Conservation (phyloP, 2,888 invertebrate species). For the Chymomyza procnemis region DNA sequence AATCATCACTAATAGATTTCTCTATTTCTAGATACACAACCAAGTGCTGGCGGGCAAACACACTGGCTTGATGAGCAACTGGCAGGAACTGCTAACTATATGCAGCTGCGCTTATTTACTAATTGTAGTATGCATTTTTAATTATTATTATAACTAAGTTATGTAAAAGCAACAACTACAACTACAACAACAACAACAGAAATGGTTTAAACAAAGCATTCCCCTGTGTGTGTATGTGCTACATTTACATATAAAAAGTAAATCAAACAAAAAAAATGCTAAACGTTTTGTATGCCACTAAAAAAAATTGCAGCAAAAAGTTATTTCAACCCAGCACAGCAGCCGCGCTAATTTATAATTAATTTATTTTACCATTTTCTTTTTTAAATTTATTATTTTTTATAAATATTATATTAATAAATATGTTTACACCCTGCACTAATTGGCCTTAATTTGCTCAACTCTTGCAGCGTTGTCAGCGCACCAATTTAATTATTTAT, state of each 20-base stretch:
- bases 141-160: not conserved
- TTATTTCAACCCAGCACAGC: constrained; percentile 32
- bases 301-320: constrained; percentile 12
- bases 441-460: constrained; percentile 59
- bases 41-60: too few relatives aligned
- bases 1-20: not conserved
- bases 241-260: constrained; percentile 6
- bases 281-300: constrained; percentile 41
- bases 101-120: not conserved
- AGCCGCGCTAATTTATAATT: constrained; percentile 25
- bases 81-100: not conserved
- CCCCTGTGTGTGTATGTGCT: constrained; percentile 5
- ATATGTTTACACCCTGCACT: constrained; percentile 59
- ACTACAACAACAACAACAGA: not conserved
- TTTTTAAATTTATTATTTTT: constrained; percentile 29
- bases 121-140: constrained; percentile 6
- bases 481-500: constrained; percentile 12
- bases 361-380: constrained; percentile 29
- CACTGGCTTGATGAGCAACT: not conserved
- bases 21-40: constrained; percentile 31
- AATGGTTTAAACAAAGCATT: constrained; percentile 17
- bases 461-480: constrained; percentile 9
- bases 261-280: constrained; percentile 1
- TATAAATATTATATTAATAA: constrained; percentile 43
- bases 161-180: constrained; percentile 22